Percentiles rank a stretch among this genome's conserved stretches.
These are phyloP conservation scores for Tolypeutes matacus DNA, from an alignment of 2,797 vertebrate species.

Conservation along the genomic window DNA sequence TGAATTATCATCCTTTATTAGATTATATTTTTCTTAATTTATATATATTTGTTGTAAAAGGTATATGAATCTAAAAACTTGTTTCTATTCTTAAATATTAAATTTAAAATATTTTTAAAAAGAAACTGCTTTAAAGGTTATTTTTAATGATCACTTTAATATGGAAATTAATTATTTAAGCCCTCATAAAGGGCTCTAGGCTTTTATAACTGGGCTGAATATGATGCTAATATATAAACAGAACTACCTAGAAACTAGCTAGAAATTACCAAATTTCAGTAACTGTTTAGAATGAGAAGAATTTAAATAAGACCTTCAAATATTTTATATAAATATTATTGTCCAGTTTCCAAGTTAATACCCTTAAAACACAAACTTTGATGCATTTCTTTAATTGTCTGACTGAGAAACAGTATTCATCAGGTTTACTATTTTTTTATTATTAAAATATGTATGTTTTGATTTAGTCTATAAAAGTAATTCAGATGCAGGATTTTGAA, in stretches of 20 bases:
- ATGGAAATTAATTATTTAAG: neutral
- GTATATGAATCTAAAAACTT: neutral
- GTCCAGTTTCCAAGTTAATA: neutral
- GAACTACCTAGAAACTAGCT: neutral
- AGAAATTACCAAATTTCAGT: neutral
- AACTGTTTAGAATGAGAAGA: neutral
- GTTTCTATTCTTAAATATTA: slow-evolving; percentile 48
- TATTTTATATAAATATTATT: neutral
- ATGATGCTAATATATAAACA: neutral
- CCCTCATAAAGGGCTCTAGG: neutral
- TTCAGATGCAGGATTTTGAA: slow-evolving; percentile 65
- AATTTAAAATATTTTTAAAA: neutral
- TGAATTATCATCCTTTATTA: neutral
- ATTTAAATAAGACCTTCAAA: neutral
- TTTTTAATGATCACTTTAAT: slow-evolving; percentile 38
- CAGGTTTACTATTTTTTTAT: neutral
- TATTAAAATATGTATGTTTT: slow-evolving; percentile 33
- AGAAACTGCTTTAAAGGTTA: neutral
- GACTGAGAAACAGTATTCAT: neutral
- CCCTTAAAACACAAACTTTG: neutral
- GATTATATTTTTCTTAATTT: neutral
- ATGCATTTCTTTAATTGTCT: neutral
- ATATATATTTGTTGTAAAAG: neutral
- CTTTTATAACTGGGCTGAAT: neutral
- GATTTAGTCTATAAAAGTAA: slow-evolving; percentile 52